Evolutionary conservation across 23 tunicate species (phyloP), one percentile per base, ranked within the genome.

Genomic region (Oikopleura dioica): DNA sequence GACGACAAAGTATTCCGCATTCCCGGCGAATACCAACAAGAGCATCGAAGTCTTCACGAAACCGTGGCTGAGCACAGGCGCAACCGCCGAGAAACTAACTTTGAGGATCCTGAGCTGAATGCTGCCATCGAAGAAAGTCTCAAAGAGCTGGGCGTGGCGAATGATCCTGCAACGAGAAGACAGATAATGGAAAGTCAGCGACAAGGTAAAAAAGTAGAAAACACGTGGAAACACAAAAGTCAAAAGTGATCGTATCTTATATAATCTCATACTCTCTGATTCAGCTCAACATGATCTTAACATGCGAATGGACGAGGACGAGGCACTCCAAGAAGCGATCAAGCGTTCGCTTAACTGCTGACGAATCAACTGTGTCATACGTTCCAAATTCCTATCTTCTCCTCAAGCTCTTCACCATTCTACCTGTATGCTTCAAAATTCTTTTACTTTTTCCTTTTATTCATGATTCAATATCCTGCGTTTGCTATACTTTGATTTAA

Each of bases 281-380:
- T 21, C 9, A 44, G 55, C 21, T 44, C 55, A 23, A 63, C 72
- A 63, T 28, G 72, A 63, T 12, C 2, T 63, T 2, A 63, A 63
- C 26, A 12, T 28, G 2, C 29, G 72, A 63, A 16, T 63, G 33
- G 72, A 63, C 26, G 72, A 63, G 33, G 72, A 63, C 16, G 32
- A 24, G 26, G 72, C 72, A 4, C 72, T 63, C 2, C 72, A 63
- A 63, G 72, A 63, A 28, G 72, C 72, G 5, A 63, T 63, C 2
- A 63, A 63, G 26, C 72, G 72, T 31, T 63, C 72, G 2, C 26
- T 63, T 12, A 24, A 44, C 21, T 44, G 21, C 9, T 44, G 55
- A n/a, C n/a, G n/a, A n/a, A n/a, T n/a, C n/a, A n/a, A n/a, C n/a
- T n/a, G n/a, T n/a, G n/a, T n/a, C n/a, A n/a, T n/a, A n/a, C n/a